Evolutionary conservation across 2,797 vertebrate species (phyloP), one percentile per base, ranked within the genome.

Genomic region (Notolabrus celidotus): DNA sequence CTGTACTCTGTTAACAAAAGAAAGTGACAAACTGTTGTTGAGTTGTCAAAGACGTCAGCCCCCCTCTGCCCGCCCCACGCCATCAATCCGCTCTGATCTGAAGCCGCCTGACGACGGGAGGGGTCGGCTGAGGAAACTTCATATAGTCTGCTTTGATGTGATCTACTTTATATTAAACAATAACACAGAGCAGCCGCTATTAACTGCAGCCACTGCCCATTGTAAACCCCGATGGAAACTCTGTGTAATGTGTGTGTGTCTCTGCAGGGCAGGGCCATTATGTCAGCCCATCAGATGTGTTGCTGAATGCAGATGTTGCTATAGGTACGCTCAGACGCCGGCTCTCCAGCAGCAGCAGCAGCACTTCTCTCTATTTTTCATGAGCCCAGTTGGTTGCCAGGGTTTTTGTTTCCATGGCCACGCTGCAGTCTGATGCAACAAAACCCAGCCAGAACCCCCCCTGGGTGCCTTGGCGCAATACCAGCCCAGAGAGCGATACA

Each of bases 321-420:
- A 76, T 77, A 67, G 89, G 80, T 80, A 61, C 63, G 55, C 57
- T 51, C 72, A 82, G 74, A 79, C 19, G 71, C 67, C 31, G 56
- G 60, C 82, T 74, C 83, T 65, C 73, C 68, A 67, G 49, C 31
- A 34, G 34, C 79, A 74, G 31, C 31, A 27, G 39, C 76, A 74
- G 36, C 39, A 53, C 74, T 73, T 67, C 57, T 59, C 68, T 82
- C 82, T 87, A 82, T 90, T 89, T 90, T 87, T 89, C 83, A 90
- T 84, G 74, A 85, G 86, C 68, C 73, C 60, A 50, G 78, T 72
- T 53, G 45, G 88, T 93, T 92, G 86, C 94, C 93, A 92, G 91
- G 95, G 92, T 92, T 94, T 93, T 92, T 77, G 92, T 95, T 94
- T 89, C 93, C 82, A 91, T 93, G 93, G 93, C 84, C 91, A 93